Conservation (phyloP, 2,888 invertebrate species). For the Bellardia pandia region DNA sequence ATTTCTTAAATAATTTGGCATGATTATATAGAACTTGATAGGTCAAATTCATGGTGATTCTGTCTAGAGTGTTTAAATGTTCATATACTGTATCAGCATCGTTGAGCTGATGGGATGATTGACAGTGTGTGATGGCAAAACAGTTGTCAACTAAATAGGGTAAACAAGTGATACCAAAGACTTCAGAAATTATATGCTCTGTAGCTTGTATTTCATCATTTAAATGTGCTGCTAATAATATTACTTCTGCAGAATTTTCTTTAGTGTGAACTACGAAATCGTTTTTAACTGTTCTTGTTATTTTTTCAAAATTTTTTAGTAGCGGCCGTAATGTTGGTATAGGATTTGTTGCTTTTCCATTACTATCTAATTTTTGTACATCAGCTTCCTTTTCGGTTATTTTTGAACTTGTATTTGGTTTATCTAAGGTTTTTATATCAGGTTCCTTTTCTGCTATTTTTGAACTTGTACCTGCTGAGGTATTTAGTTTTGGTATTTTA, state of each 20-base stretch:
- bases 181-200: constrained; percentile 39
- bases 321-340: not conserved
- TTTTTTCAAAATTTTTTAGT: constrained; percentile 54
- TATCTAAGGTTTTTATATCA: not conserved
- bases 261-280: constrained; percentile 34
- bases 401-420: constrained; percentile 48
- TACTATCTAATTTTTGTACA: not conserved
- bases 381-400: constrained; percentile 10
- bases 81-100: constrained; percentile 48
- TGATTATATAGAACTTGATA: constrained; percentile 73
- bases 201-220: not conserved
- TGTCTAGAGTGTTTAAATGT: constrained; percentile 55
- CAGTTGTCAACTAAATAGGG: constrained; percentile 72
- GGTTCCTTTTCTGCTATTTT: constrained; percentile 18
- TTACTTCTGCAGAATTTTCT: not conserved
- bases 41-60: constrained; percentile 44
- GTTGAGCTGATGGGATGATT: constrained; percentile 68
- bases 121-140: constrained; percentile 33
- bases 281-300: constrained; percentile 71
- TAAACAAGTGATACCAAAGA: constrained; percentile 74
- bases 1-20: constrained; percentile 64
- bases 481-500: constrained; percentile 73
- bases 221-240: not conserved
- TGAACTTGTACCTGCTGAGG: constrained; percentile 13
- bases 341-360: not conserved